A percentile compares a stretch with the other conserved stretches of the same genome.
These are phyloP conservation scores for Cacatua alba DNA, from an alignment of 2,113 vertebrate species.

Conservation along the genomic window DNA sequence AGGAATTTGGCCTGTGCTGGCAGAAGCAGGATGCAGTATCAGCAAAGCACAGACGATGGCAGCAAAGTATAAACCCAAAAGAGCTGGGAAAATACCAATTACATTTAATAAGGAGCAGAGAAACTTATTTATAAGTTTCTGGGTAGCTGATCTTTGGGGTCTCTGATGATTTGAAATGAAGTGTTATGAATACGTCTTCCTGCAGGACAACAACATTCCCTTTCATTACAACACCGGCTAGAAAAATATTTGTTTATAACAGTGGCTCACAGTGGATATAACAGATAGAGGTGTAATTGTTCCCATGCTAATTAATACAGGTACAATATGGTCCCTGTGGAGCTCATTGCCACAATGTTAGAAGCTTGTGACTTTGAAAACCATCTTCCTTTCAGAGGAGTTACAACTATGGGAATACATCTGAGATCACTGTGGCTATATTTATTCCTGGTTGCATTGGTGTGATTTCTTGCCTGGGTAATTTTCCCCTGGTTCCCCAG, in stretches of 20 bases:
- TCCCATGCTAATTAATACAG: background rate
- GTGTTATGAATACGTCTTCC: background rate
- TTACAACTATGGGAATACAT: background rate
- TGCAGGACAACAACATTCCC: background rate
- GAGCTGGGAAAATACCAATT: background rate
- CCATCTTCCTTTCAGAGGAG: background rate
- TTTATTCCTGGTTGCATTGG: background rate
- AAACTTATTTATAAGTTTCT: background rate
- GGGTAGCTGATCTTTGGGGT: background rate
- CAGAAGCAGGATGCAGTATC: background rate
- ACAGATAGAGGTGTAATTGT: background rate
- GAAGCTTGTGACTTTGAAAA: background rate
- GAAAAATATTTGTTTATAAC: background rate
- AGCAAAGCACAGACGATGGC: conserved; percentile 46
- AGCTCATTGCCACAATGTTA: background rate
- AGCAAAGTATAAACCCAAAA: conserved; percentile 55
- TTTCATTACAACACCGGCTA: background rate
- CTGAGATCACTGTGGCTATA: background rate
- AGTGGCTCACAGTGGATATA: background rate
- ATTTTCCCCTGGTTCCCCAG: background rate
- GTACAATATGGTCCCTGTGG: background rate
- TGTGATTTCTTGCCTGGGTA: background rate
- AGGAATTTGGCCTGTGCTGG: background rate
- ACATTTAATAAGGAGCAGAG: background rate
- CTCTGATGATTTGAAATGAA: background rate